phyloP scores from a whole-genome alignment of 2,113 vertebrate species.

The Alligator sinensis region DNA sequence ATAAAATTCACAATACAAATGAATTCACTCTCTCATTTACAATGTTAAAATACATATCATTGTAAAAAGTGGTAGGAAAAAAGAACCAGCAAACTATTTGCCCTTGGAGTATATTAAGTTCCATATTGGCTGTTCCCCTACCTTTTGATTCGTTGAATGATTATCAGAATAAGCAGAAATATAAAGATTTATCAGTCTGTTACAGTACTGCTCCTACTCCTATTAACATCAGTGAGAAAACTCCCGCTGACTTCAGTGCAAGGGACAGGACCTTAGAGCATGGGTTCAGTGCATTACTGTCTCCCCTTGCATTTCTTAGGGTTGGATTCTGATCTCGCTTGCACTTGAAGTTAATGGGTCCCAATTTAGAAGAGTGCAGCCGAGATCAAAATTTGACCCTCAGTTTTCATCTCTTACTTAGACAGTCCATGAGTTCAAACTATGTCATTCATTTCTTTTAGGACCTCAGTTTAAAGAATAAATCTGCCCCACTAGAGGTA shows the following conservation, averaged over 20 bases:
- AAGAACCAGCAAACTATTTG: neutral
- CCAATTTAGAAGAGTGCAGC: neutral
- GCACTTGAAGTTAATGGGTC: neutral
- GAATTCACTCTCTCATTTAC: neutral
- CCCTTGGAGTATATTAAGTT: neutral
- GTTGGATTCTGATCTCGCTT: neutral
- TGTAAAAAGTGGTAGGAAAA: neutral
- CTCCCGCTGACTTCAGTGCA: neutral
- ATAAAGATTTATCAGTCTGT: rapidly evolving
- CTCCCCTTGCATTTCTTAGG: rapidly evolving
- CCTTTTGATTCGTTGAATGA: neutral
- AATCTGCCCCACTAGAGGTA: neutral
- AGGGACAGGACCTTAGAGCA: neutral
- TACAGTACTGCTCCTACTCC: neutral
- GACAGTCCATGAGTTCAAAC: neutral
- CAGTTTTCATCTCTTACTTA: neutral
- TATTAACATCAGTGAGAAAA: rapidly evolving
- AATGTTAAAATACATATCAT: rapidly evolving
- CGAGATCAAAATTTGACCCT: neutral
- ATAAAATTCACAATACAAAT: neutral
- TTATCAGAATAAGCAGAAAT: neutral
- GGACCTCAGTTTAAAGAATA: neutral
- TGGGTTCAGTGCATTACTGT: neutral
- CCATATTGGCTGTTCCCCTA: neutral
- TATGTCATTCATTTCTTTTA: neutral